Percentiles rank a stretch among this genome's conserved stretches.
phyloP scores from a whole-genome alignment of 2,113 vertebrate species.

The Elgaria multicarinata region DNA sequence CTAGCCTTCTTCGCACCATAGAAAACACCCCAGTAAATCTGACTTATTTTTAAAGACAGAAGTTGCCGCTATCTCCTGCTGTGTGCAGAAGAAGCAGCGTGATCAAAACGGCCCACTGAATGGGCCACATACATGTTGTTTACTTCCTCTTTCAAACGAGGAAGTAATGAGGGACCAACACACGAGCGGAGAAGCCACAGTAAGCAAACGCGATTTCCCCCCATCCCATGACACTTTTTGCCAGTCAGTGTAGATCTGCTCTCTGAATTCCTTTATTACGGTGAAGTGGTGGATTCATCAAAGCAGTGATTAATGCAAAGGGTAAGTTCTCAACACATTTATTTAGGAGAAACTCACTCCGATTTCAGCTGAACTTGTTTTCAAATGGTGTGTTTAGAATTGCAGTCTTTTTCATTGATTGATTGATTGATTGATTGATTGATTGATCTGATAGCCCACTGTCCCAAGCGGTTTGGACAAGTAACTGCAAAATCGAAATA shows the following conservation, averaged over 20 bases:
- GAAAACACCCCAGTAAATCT: too few species aligned
- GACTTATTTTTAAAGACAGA: too few species aligned
- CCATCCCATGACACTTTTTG: too few species aligned
- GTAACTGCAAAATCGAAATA: background rate
- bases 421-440: background rate
- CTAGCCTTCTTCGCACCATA: too few species aligned
- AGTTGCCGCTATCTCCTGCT: too few species aligned
- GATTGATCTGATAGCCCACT: background rate
- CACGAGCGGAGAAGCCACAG: too few species aligned
- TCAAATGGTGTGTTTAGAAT: background rate
- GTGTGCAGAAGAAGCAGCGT: too few species aligned
- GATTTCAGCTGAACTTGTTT: background rate
- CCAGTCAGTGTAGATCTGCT: slow-evolving; percentile 66
- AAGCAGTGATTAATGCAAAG: slow-evolving; percentile 26
- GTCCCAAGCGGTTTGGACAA: background rate
- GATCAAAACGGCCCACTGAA: too few species aligned
- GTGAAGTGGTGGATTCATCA: slow-evolving; percentile 53
- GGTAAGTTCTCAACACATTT: background rate
- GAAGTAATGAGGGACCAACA: too few species aligned
- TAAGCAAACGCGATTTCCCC: too few species aligned
- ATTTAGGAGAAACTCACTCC: background rate
- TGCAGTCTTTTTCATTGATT: background rate
- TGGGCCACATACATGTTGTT: too few species aligned
- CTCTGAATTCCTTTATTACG: slow-evolving; percentile 52
- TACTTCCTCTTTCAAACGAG: too few species aligned